These are phyloP conservation scores for Drosophila niveifrons DNA, from an alignment of 2,888 invertebrate species.

Conservation along the genomic window DNA sequence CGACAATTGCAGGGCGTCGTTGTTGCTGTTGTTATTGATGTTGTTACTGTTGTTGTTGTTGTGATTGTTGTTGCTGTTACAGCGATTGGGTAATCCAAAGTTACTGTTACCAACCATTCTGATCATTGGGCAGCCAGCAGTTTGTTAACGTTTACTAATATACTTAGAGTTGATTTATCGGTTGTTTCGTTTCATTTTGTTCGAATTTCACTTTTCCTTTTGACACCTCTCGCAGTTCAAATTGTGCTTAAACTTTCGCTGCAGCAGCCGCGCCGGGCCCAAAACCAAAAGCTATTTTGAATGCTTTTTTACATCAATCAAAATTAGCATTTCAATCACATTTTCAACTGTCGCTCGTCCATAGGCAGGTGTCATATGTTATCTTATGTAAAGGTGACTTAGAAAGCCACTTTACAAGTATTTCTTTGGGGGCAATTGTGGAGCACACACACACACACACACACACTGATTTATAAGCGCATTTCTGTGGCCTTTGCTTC, in stretches of 20 bases:
- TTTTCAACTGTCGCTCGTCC: slow-evolving; percentile 16
- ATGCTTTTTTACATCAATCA: slow-evolving; percentile 63
- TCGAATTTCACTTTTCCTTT: slow-evolving; percentile 72
- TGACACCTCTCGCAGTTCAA: slow-evolving; percentile 56
- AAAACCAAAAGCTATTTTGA: slow-evolving; percentile 38
- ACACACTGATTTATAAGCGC: slow-evolving; percentile 33
- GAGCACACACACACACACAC: slow-evolving; percentile 20
- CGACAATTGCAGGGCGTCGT: slow-evolving; percentile 49
- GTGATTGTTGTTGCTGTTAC: slow-evolving; percentile 23
- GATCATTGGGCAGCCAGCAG: slow-evolving; percentile 18
- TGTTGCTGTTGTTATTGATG: slow-evolving; percentile 19
- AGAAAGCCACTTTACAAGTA: slow-evolving; percentile 42
- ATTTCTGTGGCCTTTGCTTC: slow-evolving; percentile 28
- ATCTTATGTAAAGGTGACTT: slow-evolving; percentile 46
- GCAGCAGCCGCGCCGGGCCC: slow-evolving; percentile 19
- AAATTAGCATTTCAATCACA: slow-evolving; percentile 77
- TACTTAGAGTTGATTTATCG: slow-evolving; percentile 46
- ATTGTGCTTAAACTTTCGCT: slow-evolving; percentile 65
- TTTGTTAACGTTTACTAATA: slow-evolving; percentile 30
- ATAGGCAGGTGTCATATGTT: slow-evolving; percentile 27
- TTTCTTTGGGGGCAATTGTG: slow-evolving; percentile 21
- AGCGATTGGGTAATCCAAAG: slow-evolving; percentile 52
- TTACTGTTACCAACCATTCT: slow-evolving; percentile 43
- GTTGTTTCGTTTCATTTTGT: slow-evolving; percentile 13
- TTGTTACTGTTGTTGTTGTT: slow-evolving; percentile 14